phyloP scores from a whole-genome alignment of 2,888 invertebrate species.

The Phortica magna region DNA sequence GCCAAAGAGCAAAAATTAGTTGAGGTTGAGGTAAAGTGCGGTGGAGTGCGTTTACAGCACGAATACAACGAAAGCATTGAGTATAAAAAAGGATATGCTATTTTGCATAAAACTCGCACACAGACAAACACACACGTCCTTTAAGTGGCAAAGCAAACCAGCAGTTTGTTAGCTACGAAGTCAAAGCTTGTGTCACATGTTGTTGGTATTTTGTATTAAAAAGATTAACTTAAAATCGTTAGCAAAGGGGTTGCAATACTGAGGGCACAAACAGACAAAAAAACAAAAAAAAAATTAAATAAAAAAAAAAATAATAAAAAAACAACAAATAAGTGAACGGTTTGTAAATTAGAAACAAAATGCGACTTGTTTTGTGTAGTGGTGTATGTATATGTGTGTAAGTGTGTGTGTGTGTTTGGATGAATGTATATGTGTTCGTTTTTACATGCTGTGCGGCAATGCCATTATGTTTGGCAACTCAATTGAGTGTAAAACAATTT shows the following conservation, averaged over 20 bases:
- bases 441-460: slow-evolving; percentile 54
- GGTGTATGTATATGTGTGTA: background rate
- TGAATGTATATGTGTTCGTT: slow-evolving; percentile 39
- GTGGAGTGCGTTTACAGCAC: too few relatives aligned
- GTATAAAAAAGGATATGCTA: slow-evolving; percentile 23
- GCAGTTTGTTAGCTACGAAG: background rate
- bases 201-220: slow-evolving; percentile 48
- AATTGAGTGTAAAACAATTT: slow-evolving; percentile 75
- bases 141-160: background rate
- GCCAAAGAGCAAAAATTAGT: slow-evolving; percentile 36
- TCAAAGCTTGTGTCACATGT: slow-evolving; percentile 10
- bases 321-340: background rate
- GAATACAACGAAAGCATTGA: slow-evolving; percentile 1
- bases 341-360: background rate
- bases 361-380: too few relatives aligned
- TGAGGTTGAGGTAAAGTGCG: background rate
- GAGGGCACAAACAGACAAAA: background rate
- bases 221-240: slow-evolving; percentile 48
- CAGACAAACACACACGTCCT: slow-evolving; percentile 2
- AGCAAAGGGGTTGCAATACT: slow-evolving; percentile 38
- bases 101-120: slow-evolving; percentile 35
- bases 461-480: slow-evolving; percentile 63
- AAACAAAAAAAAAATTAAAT: background rate
- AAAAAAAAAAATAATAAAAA: background rate
- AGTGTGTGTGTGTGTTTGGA: background rate